A percentile compares a stretch with the other conserved stretches of the same genome.
Conservation (phyloP, 2,888 invertebrate genomes). For the Xanthorhoe spadicearia region DNA sequence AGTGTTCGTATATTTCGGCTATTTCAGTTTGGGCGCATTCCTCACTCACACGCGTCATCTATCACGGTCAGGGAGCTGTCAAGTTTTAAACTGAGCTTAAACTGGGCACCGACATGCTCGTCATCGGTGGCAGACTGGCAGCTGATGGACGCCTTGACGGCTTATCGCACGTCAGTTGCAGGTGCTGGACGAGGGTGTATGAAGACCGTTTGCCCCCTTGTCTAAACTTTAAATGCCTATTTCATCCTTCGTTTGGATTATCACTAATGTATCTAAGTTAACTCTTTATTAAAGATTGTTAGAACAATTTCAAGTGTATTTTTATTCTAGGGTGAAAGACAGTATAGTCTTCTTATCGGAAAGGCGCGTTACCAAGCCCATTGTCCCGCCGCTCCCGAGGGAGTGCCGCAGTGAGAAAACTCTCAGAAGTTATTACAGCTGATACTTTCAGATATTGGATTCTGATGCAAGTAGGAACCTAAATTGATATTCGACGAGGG, state of each 20-base stretch:
- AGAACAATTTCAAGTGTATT: conserved; percentile 8
- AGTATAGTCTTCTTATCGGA: conserved; percentile 47
- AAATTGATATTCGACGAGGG: conserved; percentile 33
- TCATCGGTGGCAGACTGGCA: conserved; percentile 75
- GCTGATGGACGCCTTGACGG: conserved; percentile 75
- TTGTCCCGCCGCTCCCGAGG: conserved; percentile 51
- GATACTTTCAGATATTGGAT: conserved; percentile 56
- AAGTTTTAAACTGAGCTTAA: conserved; percentile 74
- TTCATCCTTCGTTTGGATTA: conserved; percentile 6
- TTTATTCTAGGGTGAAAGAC: conserved; percentile 25
- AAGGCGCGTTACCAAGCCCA: conserved; percentile 51
- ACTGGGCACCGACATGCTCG: conserved; percentile 65
- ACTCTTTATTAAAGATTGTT: background rate
- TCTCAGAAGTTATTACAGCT: conserved; percentile 62
- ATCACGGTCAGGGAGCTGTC: conserved; percentile 72
- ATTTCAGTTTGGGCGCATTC: conserved; percentile 71
- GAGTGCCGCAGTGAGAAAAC: conserved; percentile 45
- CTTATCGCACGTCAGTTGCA: conserved; percentile 55
- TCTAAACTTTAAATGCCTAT: conserved; percentile 24
- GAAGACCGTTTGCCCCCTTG: conserved; percentile 59
- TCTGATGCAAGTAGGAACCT: conserved; percentile 40
- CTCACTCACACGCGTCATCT: conserved; percentile 65
- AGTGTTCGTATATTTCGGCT: conserved; percentile 58
- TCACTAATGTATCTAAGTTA: background rate
- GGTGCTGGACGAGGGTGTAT: conserved; percentile 53